A percentile compares a stretch with the other conserved stretches of the same genome.
phyloP scores from a whole-genome alignment of 2,888 invertebrate genomes.

The Pharmacophagus antenor region DNA sequence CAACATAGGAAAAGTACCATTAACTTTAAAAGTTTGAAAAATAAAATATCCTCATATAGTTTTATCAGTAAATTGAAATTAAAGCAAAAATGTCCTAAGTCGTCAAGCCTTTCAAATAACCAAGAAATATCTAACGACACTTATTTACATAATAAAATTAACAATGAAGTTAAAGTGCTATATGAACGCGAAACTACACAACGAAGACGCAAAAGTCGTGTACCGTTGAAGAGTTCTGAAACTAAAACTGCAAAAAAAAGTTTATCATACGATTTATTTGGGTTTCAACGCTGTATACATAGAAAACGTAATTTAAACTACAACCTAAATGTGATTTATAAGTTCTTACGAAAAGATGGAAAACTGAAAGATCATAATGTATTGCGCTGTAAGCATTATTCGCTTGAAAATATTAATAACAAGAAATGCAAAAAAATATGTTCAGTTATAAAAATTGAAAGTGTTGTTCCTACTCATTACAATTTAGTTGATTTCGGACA shows the following conservation, averaged over 20 bases:
- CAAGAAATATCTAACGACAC: background rate
- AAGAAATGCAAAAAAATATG: constrained; percentile 26
- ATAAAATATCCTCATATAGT: constrained; percentile 17
- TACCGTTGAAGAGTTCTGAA: constrained; percentile 3
- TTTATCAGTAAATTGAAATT: constrained; percentile 4
- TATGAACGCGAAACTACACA: constrained; percentile 14
- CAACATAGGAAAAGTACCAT: constrained; percentile 15
- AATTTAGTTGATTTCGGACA: constrained; percentile 26
- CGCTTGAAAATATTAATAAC: constrained; percentile 18
- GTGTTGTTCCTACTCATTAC: constrained; percentile 17
- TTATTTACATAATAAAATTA: background rate
- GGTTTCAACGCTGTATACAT: constrained; percentile 24
- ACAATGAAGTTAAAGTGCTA: constrained; percentile 22
- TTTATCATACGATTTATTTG: constrained; percentile 18
- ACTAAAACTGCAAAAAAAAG: constrained; percentile 11
- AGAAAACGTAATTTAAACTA: constrained; percentile 24
- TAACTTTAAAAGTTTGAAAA: constrained; percentile 16
- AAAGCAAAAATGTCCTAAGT: background rate
- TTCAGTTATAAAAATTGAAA: constrained; percentile 15
- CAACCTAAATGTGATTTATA: constrained; percentile 28
- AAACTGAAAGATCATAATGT: constrained; percentile 15
- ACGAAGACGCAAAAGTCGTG: background rate
- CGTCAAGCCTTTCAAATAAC: constrained; percentile 2
- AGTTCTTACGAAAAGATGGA: constrained; percentile 22
- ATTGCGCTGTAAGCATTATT: constrained; percentile 25